Evolutionary conservation across 1,140 invertebrate genomes (phyloP).

Genomic region (Listronotus oregonensis): DNA sequence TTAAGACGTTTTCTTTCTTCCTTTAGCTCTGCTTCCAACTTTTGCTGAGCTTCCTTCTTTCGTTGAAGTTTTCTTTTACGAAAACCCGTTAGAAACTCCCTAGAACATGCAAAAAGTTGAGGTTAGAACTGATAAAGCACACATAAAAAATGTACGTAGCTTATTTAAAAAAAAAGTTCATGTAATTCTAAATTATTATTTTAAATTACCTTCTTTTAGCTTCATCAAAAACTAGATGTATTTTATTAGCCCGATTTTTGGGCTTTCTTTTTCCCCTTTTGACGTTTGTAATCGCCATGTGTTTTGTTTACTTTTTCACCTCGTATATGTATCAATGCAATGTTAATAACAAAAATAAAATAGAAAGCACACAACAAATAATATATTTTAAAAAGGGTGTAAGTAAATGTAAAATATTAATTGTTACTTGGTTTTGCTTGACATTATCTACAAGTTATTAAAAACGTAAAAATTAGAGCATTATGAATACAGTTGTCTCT

Average conservation of each 20-base stretch:
- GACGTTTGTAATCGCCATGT: conserved; percentile 34
- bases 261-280: conserved; percentile 36
- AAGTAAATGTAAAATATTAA: too few relatives aligned
- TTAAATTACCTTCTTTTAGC: conserved; percentile 63
- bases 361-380: too few relatives aligned
- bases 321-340: neutral
- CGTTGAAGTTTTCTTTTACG: conserved; percentile 75
- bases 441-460: too few relatives aligned
- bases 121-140: conserved; percentile 7
- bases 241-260: conserved; percentile 58
- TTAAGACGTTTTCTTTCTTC: conserved; percentile 76
- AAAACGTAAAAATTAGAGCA: neutral
- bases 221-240: conserved; percentile 65
- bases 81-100: conserved; percentile 78
- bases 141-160: too few relatives aligned
- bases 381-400: too few relatives aligned
- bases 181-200: neutral
- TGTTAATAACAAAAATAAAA: too few relatives aligned
- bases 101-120: conserved; percentile 24
- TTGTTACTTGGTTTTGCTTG: neutral
- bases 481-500: conserved; percentile 9
- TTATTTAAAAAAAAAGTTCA: conserved; percentile 1
- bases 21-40: conserved; percentile 71
- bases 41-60: conserved; percentile 70
- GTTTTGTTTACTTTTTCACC: conserved; percentile 28